A percentile compares a stretch with the other conserved stretches of the same genome.
Conservation (phyloP, 2,113 vertebrate genomes). For the Dasyprocta punctata region DNA sequence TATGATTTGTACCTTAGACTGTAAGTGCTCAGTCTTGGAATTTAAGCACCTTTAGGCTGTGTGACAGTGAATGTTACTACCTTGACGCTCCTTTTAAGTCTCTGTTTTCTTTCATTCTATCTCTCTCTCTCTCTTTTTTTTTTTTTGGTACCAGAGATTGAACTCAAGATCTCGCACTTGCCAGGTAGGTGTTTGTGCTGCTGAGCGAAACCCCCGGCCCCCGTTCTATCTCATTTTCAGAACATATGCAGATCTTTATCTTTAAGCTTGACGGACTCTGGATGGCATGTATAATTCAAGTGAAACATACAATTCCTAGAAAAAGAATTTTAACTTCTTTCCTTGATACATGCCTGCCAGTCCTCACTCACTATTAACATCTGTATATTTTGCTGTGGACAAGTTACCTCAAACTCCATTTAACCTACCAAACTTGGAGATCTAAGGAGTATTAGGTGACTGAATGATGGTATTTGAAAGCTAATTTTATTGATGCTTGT, state of each 20-base stretch:
- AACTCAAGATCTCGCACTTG: too few relatives aligned
- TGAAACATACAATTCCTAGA: background rate
- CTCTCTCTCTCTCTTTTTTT: too few relatives aligned
- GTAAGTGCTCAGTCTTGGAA: background rate
- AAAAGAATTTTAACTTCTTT: background rate
- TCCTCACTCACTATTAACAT: background rate
- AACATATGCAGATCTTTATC: background rate
- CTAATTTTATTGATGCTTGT: background rate
- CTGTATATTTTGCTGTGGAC: background rate
- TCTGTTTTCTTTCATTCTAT: background rate
- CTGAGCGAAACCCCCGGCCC: too few relatives aligned
- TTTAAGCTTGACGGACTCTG: background rate
- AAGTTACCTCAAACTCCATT: background rate
- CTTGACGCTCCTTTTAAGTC: background rate
- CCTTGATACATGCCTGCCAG: background rate
- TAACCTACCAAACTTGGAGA: background rate
- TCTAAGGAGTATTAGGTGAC: background rate
- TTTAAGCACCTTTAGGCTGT: background rate
- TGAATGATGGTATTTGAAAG: background rate
- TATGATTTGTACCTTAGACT: background rate
- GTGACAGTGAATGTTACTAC: background rate
- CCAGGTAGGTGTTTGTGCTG: too few relatives aligned
- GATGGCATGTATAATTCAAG: background rate
- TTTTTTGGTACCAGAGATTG: too few relatives aligned
- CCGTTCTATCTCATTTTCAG: constrained; percentile 6